phyloP scores from a whole-genome alignment of 2,888 invertebrate species.

The Leptopilina myrica region DNA sequence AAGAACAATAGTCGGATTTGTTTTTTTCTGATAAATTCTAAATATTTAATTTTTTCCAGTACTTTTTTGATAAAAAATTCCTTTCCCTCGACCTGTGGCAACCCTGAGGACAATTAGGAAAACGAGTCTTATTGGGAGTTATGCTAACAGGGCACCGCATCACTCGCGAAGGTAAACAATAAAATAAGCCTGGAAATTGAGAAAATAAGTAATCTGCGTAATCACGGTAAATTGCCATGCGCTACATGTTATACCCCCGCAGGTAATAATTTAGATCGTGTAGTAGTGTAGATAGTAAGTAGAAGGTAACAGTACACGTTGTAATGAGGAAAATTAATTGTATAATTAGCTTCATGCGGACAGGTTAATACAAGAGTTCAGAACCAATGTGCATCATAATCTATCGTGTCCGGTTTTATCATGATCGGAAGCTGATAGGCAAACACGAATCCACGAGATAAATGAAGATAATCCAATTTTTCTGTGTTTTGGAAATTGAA shows the following conservation, averaged over 20 bases:
- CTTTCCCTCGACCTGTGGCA: too few species aligned
- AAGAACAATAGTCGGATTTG: too few species aligned
- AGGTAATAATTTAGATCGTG: conserved; percentile 28
- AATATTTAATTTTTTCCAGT: too few species aligned
- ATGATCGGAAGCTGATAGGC: conserved; percentile 30
- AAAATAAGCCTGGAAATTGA: conserved; percentile 25
- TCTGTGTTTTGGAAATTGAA: too few species aligned
- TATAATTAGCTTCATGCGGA: conserved; percentile 35
- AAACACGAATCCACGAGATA: background rate
- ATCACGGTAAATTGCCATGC: conserved; percentile 34
- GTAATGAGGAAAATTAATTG: conserved; percentile 40
- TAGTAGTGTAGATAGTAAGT: conserved; percentile 29
- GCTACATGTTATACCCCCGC: conserved; percentile 31
- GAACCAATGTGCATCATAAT: conserved; percentile 15
- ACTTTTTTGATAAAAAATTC: too few species aligned
- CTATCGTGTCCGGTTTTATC: conserved; percentile 12
- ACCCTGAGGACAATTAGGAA: conserved; percentile 6
- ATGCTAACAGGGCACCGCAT: background rate
- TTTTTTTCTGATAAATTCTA: too few species aligned
- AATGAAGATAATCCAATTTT: conserved; percentile 1
- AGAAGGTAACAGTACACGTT: conserved; percentile 25
- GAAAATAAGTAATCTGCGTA: conserved; percentile 29
- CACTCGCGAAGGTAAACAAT: conserved; percentile 31
- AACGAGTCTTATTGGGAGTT: background rate
- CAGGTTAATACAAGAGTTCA: conserved; percentile 25